Percentiles rank a stretch among this genome's conserved stretches.
Evolutionary conservation across 2,797 vertebrate species (phyloP).

Genomic region (Crenichthys baileyi): DNA sequence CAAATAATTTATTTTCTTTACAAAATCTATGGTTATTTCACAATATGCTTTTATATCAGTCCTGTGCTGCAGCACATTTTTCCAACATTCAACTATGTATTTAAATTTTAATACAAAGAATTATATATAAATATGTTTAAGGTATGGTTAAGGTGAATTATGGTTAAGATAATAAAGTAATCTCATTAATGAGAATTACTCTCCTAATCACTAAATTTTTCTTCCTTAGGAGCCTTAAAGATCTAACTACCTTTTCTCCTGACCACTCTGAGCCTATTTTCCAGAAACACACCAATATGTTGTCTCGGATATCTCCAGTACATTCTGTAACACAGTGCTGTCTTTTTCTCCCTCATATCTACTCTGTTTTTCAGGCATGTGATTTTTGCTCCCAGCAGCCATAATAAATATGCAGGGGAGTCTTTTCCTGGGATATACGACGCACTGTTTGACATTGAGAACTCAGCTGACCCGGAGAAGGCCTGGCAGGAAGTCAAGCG

Average conservation of each 20-base stretch:
- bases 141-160: no score
- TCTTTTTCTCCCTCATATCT: background rate
- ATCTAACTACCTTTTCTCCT: background rate
- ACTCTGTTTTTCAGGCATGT: slow-evolving; percentile 83
- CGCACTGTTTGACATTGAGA: slow-evolving; percentile 89
- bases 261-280: background rate
- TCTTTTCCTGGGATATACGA: slow-evolving; percentile 97
- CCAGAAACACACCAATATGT: background rate
- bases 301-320: background rate
- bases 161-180: no score
- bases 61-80: no score
- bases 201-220: background rate
- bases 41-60: no score
- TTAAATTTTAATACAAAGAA: no score
- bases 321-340: background rate
- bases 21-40: no score
- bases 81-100: no score
- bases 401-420: slow-evolving; percentile 93
- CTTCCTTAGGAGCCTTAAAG: background rate
- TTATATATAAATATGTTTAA: no score
- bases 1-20: no score
- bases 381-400: slow-evolving; percentile 93
- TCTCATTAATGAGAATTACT: no score
- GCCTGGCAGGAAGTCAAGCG: slow-evolving; percentile 91
- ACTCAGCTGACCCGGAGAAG: slow-evolving; percentile 71